Conservation (phyloP, 2,113 vertebrate species). For the Microtus oregoni region DNA sequence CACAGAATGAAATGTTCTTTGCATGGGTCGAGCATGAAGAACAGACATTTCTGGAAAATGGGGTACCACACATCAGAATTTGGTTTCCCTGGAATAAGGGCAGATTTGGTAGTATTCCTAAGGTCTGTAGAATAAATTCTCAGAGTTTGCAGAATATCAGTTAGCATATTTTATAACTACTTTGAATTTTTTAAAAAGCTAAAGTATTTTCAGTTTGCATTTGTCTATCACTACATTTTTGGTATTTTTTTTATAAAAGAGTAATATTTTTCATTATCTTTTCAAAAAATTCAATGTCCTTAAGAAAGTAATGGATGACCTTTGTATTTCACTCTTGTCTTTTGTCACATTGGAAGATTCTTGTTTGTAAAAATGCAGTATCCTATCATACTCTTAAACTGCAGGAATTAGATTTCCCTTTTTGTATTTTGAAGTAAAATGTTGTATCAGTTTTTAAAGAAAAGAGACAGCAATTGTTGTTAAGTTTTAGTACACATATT, state of each 20-base stretch:
- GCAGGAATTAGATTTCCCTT: conserved; percentile 86
- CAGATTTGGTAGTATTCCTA: not conserved
- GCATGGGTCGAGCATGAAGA: not conserved
- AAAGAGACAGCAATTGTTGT: not conserved
- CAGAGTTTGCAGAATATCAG: not conserved
- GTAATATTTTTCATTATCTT: conserved; percentile 56
- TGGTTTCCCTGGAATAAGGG: not conserved
- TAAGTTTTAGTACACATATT: not conserved
- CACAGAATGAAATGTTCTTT: not conserved
- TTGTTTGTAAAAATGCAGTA: conserved; percentile 85
- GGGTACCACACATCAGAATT: not conserved
- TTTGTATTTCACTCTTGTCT: conserved; percentile 61
- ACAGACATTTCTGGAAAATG: not conserved
- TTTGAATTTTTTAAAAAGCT: not conserved
- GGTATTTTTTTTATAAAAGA: conserved; percentile 83
- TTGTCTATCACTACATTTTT: conserved; percentile 62
- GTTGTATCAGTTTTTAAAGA: not conserved
- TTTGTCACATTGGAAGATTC: conserved; percentile 73
- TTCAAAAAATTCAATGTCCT: conserved; percentile 84
- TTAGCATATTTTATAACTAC: not conserved
- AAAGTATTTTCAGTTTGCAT: not conserved
- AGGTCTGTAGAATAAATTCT: not conserved
- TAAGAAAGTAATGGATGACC: conserved; percentile 79
- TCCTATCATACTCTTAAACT: conserved; percentile 86
- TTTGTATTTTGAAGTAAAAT: conserved; percentile 83